These are phyloP conservation scores for Maccullochella peelii DNA, from an alignment of 2,113 vertebrate genomes.

Conservation along the genomic window DNA sequence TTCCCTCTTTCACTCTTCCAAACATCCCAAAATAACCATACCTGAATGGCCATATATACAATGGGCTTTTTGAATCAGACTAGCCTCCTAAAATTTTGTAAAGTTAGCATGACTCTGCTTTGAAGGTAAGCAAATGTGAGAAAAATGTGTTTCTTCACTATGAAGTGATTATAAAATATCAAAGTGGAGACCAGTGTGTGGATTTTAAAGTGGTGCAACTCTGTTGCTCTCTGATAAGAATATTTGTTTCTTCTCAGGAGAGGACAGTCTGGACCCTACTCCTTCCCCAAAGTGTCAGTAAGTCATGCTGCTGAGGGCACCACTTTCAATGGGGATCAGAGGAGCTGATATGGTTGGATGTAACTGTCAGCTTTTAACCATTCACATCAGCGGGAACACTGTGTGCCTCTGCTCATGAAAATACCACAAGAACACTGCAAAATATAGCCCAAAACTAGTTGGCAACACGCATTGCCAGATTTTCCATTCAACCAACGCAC, in stretches of 20 bases:
- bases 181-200: conserved; percentile 4
- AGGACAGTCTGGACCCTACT: background rate
- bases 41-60: background rate
- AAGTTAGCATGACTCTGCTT: background rate
- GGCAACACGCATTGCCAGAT: background rate
- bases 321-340: conserved; percentile 1
- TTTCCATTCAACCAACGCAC: no score
- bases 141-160: conserved; percentile 6
- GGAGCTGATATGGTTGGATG: conserved; percentile 13
- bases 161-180: conserved; percentile 6
- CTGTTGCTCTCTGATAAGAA: background rate
- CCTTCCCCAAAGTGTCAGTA: background rate
- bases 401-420: background rate
- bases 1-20: background rate
- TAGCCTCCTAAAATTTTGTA: background rate
- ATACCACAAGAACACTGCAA: background rate
- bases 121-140: background rate
- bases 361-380: conserved; percentile 23
- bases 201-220: background rate
- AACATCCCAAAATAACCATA: conserved; percentile 1
- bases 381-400: conserved; percentile 9
- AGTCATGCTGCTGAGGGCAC: background rate
- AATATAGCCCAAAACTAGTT: background rate
- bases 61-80: background rate
- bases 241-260: background rate